These are phyloP conservation scores for Antedon mediterranea DNA, from an alignment of 53 echinoderm and acorn worm genomes.

Conservation along the genomic window DNA sequence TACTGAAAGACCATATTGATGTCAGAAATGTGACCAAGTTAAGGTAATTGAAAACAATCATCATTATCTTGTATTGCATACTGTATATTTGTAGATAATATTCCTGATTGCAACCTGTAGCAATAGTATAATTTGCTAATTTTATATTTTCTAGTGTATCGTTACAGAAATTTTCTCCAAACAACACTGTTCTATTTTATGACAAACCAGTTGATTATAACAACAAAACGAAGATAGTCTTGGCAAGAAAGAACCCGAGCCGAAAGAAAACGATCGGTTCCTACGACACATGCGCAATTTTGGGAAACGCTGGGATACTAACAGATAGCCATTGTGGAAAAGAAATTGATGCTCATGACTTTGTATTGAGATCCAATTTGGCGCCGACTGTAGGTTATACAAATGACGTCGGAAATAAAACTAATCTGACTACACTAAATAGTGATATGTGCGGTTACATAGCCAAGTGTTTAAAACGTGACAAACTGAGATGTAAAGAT, in stretches of 20 bases:
- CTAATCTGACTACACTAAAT: background rate
- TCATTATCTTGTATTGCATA: no score
- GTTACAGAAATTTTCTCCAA: background rate
- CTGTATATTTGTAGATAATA: no score
- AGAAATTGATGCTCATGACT: background rate
- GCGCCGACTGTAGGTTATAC: background rate
- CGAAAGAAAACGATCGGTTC: background rate
- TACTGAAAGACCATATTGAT: no score
- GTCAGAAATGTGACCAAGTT: no score
- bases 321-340: background rate
- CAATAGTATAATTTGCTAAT: no score
- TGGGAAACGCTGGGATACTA: background rate
- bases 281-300: background rate
- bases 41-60: no score
- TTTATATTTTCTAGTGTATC: background rate
- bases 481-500: background rate
- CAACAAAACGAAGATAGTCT: background rate
- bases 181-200: background rate
- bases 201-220: background rate
- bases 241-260: background rate
- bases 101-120: no score
- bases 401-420: background rate
- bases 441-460: background rate
- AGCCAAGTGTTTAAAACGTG: background rate
- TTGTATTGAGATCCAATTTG: background rate